phyloP scores from a whole-genome alignment of 2,113 vertebrate species.

The Corapipo altera region DNA sequence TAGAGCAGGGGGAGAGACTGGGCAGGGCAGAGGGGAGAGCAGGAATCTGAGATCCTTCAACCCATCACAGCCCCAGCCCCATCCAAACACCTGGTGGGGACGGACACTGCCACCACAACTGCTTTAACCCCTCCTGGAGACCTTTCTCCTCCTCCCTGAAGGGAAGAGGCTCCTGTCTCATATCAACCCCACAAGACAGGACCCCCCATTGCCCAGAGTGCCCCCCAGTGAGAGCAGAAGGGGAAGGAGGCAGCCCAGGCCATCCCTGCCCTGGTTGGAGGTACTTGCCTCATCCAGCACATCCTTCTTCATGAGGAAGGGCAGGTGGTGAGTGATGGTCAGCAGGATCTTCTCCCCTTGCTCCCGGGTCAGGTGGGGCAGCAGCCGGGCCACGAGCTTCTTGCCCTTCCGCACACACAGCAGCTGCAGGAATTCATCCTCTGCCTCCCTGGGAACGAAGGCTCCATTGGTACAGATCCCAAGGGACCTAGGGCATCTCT shows the following conservation, averaged over 20 bases:
- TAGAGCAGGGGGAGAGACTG: constrained; percentile 89
- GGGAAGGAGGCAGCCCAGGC: not conserved
- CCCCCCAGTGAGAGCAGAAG: not conserved
- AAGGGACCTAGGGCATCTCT: not conserved
- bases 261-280: not conserved
- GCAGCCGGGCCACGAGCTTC: constrained; percentile 80
- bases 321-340: constrained; percentile 79
- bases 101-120: not conserved
- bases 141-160: not conserved
- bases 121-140: not conserved
- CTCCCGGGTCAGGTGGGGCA: constrained; percentile 81
- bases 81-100: not conserved
- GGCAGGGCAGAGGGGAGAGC: not conserved
- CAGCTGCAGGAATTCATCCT: constrained; percentile 86
- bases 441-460: constrained; percentile 73
- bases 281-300: constrained; percentile 78
- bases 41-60: not conserved
- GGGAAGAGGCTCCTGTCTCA: not conserved
- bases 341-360: constrained; percentile 74
- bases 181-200: not conserved
- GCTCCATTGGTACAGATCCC: not conserved
- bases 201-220: not conserved
- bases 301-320: constrained; percentile 85
- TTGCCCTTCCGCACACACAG: constrained; percentile 90
- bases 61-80: not conserved